phyloP scores from a whole-genome alignment of 1,140 invertebrate species.

The Stratiolaelaps scimitus region DNA sequence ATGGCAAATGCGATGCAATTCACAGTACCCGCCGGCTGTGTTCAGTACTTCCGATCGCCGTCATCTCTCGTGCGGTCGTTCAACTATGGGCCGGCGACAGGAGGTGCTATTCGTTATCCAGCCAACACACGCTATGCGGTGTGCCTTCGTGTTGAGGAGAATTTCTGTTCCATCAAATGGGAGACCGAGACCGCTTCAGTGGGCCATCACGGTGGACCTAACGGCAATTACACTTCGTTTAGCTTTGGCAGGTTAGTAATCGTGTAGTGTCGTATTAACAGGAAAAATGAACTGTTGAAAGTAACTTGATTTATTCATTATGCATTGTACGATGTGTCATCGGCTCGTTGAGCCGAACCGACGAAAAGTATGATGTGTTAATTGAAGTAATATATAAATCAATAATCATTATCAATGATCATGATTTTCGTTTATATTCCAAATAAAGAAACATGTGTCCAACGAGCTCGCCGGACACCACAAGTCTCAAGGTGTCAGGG shows the following conservation, averaged over 20 bases:
- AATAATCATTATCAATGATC: not conserved
- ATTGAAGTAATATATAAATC: not conserved
- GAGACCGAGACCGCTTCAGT: slow-evolving; percentile 33
- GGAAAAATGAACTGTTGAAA: not conserved
- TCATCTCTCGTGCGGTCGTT: slow-evolving; percentile 43
- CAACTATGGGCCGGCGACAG: slow-evolving; percentile 49
- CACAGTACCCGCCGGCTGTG: slow-evolving; percentile 37
- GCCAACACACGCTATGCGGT: slow-evolving; percentile 77
- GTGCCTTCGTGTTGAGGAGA: slow-evolving; percentile 65
- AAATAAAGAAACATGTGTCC: no score
- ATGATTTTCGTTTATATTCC: no score
- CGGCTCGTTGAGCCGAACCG: not conserved
- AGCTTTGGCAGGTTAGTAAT: slow-evolving; percentile 8
- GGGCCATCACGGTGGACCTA: no score
- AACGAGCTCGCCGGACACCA: no score
- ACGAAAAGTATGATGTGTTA: not conserved
- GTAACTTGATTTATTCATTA: not conserved
- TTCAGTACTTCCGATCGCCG: slow-evolving; percentile 36
- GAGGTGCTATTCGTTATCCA: slow-evolving; percentile 53
- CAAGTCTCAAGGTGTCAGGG: no score
- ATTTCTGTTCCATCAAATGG: slow-evolving; percentile 62
- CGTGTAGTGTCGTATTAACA: not conserved
- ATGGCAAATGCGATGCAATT: no score
- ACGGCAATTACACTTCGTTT: not conserved
- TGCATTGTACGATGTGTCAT: no score